Percentiles rank a stretch among this genome's conserved stretches.
Evolutionary conservation across 2,888 invertebrate genomes (phyloP).

Genomic region (Agriotes lineatus): DNA sequence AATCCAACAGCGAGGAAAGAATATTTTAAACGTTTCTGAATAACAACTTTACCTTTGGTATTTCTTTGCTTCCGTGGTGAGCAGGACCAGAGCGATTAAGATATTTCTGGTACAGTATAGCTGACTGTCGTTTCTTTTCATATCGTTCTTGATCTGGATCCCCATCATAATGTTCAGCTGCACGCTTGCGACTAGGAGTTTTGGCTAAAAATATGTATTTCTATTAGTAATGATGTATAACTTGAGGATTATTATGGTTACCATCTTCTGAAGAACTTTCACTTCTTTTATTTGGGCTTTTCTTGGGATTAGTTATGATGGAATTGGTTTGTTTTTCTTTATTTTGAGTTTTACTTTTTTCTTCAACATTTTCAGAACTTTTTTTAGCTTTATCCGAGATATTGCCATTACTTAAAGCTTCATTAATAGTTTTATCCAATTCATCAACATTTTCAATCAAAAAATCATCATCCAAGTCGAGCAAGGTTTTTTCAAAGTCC

Average conservation of each 20-base stretch:
- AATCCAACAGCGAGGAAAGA: too few species aligned
- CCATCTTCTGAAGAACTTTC: conserved; percentile 25
- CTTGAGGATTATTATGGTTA: conserved; percentile 19
- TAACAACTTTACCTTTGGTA: conserved; percentile 91
- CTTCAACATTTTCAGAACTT: conserved; percentile 27
- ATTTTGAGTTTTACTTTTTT: too few species aligned
- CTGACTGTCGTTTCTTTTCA: conserved; percentile 76
- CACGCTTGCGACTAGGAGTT: conserved; percentile 54
- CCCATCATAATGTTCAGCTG: conserved; percentile 59
- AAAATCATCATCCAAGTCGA: conserved; percentile 73
- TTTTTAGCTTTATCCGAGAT: background rate
- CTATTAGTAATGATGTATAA: background rate
- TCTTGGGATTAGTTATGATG: background rate
- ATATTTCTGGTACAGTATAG: conserved; percentile 80
- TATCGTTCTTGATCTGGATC: conserved; percentile 76
- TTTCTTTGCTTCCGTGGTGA: conserved; percentile 84
- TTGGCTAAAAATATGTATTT: conserved; percentile 55
- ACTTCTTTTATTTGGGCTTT: background rate
- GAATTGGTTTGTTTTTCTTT: too few species aligned
- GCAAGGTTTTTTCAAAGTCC: conserved; percentile 77
- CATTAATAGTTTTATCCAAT: conserved; percentile 58
- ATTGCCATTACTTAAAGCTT: conserved; percentile 27
- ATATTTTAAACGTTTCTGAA: too few species aligned
- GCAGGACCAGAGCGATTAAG: conserved; percentile 83
- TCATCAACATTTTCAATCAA: conserved; percentile 57